These are phyloP conservation scores for Forbesichthys papilliferus DNA, from an alignment of 2,113 vertebrate species.

Conservation along the genomic window DNA sequence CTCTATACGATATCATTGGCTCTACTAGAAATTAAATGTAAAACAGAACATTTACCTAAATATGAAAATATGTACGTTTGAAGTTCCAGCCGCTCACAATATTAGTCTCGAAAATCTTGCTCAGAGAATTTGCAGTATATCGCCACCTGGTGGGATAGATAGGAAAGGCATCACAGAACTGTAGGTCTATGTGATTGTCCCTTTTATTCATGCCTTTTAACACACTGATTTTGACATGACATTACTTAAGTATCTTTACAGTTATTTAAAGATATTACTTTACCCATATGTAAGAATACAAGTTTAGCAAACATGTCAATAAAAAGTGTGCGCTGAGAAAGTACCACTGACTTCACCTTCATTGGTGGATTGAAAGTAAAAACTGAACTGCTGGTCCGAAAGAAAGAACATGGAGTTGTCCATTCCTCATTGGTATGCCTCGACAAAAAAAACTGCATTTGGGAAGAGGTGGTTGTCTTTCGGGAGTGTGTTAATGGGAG, in stretches of 20 bases:
- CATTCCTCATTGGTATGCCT: neutral
- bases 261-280: too few relatives aligned
- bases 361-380: slow-evolving; percentile 6
- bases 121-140: slow-evolving; percentile 17
- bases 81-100: neutral
- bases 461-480: slow-evolving; percentile 25
- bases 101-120: neutral
- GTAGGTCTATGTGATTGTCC: too few relatives aligned
- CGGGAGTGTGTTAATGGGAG: neutral
- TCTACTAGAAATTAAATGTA: too few relatives aligned
- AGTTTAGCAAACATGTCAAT: too few relatives aligned
- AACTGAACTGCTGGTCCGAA: slow-evolving; percentile 15
- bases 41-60: too few relatives aligned
- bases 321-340: slow-evolving; percentile 1
- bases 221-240: too few relatives aligned
- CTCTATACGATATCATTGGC: neutral
- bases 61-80: neutral
- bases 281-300: too few relatives aligned
- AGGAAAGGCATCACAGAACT: neutral
- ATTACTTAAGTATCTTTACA: too few relatives aligned
- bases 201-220: too few relatives aligned
- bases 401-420: slow-evolving; percentile 3
- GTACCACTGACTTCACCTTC: neutral
- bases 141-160: slow-evolving; percentile 41
- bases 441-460: neutral